A percentile compares a stretch with the other conserved stretches of the same genome.
Evolutionary conservation across 2,797 vertebrate genomes (phyloP).

Genomic region (Labroides dimidiatus): DNA sequence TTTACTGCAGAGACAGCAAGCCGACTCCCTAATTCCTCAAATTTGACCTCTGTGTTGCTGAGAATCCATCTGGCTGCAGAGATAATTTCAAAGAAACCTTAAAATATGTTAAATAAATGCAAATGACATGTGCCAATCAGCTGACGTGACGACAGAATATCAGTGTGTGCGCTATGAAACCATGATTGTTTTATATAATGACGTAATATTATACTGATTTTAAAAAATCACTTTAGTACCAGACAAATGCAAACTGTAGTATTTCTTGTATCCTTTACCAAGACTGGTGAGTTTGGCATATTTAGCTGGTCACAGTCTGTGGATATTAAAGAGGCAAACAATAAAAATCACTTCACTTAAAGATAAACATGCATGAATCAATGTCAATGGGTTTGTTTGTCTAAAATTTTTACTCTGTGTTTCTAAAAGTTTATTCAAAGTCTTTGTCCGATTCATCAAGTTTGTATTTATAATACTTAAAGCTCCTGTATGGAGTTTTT

Average conservation of each 20-base stretch:
- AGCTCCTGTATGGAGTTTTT: too few relatives aligned
- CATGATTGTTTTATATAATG: too few relatives aligned
- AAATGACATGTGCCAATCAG: not conserved
- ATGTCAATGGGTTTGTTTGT: not conserved
- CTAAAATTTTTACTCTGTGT: not conserved
- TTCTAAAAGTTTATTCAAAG: too few relatives aligned
- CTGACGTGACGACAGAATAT: not conserved
- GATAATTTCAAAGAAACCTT: conserved; percentile 12
- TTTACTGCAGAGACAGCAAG: conserved; percentile 39
- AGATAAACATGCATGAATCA: not conserved
- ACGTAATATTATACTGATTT: too few relatives aligned
- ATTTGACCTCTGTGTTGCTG: conserved; percentile 45
- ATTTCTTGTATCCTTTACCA: too few relatives aligned
- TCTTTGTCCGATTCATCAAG: too few relatives aligned
- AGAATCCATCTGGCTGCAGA: conserved; percentile 34
- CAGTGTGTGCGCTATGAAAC: not conserved
- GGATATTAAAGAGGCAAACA: too few relatives aligned
- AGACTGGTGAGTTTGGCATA: too few relatives aligned
- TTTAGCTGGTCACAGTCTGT: not conserved
- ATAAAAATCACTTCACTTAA: not conserved
- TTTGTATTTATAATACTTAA: too few relatives aligned
- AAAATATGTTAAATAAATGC: conserved; percentile 5
- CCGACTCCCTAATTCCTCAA: conserved; percentile 41
- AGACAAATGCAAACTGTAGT: not conserved
- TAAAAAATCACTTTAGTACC: too few relatives aligned